Evolutionary conservation across 1,140 invertebrate genomes (phyloP), one percentile per base, ranked within the genome.

Genomic region (Trichogramma pretiosum): DNA sequence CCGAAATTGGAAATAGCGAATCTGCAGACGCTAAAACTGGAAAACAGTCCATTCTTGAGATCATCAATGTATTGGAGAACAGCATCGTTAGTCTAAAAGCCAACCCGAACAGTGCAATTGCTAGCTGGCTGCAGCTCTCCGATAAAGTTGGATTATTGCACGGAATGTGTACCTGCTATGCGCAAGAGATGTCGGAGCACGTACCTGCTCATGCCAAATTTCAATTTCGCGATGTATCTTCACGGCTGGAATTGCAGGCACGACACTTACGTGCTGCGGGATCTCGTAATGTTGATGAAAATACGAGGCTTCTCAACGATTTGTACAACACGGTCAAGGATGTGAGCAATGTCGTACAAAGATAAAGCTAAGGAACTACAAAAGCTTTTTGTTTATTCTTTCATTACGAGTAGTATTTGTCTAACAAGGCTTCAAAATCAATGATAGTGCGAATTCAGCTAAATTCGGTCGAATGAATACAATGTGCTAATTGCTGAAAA

Each of bases 151-250:
- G 84, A 32, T 68, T 85, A 34, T 73, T 92, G 32, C 84, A 89
- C 56, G 78, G 80, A 1, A 83, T 85, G 48, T 92, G 88, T 64
- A 73, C 79, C 30, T 79, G 78, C 32, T 84, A 85, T 44, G 76
- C 79, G 0, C 83, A 85, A 50, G 74, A 73, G 24, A 78, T 84
- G 3, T 78, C 84, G 2, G n/a, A n/a, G n/a, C n/a, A n/a, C n/a
- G 84, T 90, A 52, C 82, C 89, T 16, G 86, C 90, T 14, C 88
- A 90, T 60, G 81, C 85, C 21, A 84, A 91, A 46, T 92, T 95
- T 64, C 88, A 91, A 56, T 84, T 93, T 58, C 82, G 89, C 9
- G 90, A 94, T 62, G 72, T 93, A 43, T 77, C 93, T 3, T 81
- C 83, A 0, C 74, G 84, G 8, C 73, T 96, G 18, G 89, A 93